Evolutionary conservation across 2,113 vertebrate genomes (phyloP).

Genomic region (Phalacrocorax carbo): DNA sequence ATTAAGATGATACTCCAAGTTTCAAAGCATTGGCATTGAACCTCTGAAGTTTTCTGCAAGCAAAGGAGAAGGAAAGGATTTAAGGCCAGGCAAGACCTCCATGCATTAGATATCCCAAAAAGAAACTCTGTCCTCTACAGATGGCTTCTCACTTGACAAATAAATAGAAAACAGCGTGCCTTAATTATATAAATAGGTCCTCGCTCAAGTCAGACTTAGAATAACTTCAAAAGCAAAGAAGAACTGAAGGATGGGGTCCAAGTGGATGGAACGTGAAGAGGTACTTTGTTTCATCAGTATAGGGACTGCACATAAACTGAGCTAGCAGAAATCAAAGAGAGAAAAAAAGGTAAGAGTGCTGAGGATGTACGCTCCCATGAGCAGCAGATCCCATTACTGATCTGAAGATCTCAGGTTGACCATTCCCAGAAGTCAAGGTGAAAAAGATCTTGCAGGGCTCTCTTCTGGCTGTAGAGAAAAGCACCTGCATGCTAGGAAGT

Average conservation of each 20-base stretch:
- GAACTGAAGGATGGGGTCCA: background rate
- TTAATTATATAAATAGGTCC: background rate
- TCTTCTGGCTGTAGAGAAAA: background rate
- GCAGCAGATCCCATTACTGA: background rate
- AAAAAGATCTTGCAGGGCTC: background rate
- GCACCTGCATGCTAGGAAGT: background rate
- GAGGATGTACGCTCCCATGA: background rate
- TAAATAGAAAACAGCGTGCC: accelerated
- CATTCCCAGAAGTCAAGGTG: background rate
- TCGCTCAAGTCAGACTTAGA: background rate
- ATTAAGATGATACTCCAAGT: background rate
- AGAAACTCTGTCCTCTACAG: background rate
- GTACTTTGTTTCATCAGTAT: background rate
- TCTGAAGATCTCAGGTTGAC: background rate
- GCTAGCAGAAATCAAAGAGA: background rate
- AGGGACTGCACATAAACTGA: background rate
- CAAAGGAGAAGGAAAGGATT: background rate
- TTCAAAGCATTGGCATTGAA: background rate
- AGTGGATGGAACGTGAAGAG: background rate
- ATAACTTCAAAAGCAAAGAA: background rate
- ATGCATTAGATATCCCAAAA: background rate
- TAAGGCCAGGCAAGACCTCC: background rate
- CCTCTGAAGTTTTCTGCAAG: background rate
- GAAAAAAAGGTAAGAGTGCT: background rate
- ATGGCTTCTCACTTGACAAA: background rate